These are phyloP conservation scores for Microtus ochrogaster DNA, from an alignment of 2,113 vertebrate genomes.

Conservation along the genomic window DNA sequence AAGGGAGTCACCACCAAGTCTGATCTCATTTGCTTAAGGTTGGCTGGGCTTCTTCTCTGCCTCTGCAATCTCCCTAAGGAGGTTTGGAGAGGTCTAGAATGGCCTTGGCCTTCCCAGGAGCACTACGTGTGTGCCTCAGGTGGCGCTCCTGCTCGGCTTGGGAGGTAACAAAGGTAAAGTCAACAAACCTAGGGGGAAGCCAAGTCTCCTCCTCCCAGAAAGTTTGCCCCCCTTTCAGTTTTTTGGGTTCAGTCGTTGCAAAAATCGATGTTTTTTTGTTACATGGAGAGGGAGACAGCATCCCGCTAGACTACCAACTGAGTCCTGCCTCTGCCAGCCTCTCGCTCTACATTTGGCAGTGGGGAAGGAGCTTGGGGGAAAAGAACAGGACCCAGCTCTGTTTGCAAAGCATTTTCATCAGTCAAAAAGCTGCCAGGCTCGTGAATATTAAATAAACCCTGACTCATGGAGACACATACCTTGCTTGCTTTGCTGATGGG, in stretches of 20 bases:
- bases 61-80: background rate
- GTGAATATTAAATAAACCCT: slow-evolving; percentile 79
- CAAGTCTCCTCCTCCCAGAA: slow-evolving; percentile 57
- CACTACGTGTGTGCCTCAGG: background rate
- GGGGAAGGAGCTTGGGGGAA: background rate
- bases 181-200: slow-evolving; percentile 19
- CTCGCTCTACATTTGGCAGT: slow-evolving; percentile 63
- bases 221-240: slow-evolving; percentile 75
- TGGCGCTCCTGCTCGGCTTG: background rate
- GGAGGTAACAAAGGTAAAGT: slow-evolving; percentile 6
- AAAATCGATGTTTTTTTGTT: slow-evolving; percentile 80
- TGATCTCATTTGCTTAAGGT: background rate
- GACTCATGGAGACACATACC: slow-evolving; percentile 76
- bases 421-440: slow-evolving; percentile 74
- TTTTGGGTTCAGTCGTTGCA: slow-evolving; percentile 71
- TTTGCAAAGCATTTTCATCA: slow-evolving; percentile 82
- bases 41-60: background rate
- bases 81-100: background rate
- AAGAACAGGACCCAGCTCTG: slow-evolving; percentile 77
- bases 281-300: slow-evolving; percentile 74
- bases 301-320: slow-evolving; percentile 65
- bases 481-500: slow-evolving; percentile 63
- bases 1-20: background rate
- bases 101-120: background rate
- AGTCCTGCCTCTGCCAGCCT: slow-evolving; percentile 65